phyloP scores from a whole-genome alignment of 2,888 invertebrate genomes.

The Oscheius onirici region DNA sequence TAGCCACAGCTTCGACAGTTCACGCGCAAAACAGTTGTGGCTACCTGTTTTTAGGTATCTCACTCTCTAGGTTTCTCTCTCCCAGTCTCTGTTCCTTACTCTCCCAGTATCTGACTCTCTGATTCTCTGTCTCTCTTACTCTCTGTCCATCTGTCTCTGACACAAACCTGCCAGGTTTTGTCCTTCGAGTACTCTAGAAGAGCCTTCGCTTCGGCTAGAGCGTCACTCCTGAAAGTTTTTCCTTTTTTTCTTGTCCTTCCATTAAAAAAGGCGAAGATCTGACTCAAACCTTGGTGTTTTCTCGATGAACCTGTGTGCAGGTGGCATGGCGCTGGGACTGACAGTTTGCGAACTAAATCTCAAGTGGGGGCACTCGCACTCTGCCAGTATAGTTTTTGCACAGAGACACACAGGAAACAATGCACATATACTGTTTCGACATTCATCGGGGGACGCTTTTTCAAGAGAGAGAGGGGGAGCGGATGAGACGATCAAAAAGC shows the following conservation, averaged over 20 bases:
- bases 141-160: too few species aligned
- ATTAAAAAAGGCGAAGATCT: not conserved
- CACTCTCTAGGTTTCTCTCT: too few species aligned
- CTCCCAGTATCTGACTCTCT: too few species aligned
- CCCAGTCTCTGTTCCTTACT: too few species aligned
- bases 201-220: conserved; percentile 49
- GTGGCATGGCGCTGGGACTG: conserved; percentile 28
- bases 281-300: conserved; percentile 24
- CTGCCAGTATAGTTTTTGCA: not conserved
- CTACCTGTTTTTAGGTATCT: too few species aligned
- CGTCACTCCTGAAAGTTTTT: conserved; percentile 39
- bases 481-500: not conserved
- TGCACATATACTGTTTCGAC: not conserved
- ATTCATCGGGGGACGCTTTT: not conserved
- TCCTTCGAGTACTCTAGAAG: conserved; percentile 52
- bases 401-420: not conserved
- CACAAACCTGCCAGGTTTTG: conserved; percentile 55
- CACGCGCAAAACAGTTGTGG: too few species aligned
- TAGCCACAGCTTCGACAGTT: too few species aligned
- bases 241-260: not conserved
- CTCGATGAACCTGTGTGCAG: conserved; percentile 31
- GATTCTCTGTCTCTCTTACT: too few species aligned
- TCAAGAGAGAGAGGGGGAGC: not conserved
- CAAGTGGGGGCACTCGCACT: conserved; percentile 4
- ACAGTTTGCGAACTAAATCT: conserved; percentile 32